A percentile compares a stretch with the other conserved stretches of the same genome.
phyloP scores from a whole-genome alignment of 2,888 invertebrate genomes.

The Hyposoter dolosus region DNA sequence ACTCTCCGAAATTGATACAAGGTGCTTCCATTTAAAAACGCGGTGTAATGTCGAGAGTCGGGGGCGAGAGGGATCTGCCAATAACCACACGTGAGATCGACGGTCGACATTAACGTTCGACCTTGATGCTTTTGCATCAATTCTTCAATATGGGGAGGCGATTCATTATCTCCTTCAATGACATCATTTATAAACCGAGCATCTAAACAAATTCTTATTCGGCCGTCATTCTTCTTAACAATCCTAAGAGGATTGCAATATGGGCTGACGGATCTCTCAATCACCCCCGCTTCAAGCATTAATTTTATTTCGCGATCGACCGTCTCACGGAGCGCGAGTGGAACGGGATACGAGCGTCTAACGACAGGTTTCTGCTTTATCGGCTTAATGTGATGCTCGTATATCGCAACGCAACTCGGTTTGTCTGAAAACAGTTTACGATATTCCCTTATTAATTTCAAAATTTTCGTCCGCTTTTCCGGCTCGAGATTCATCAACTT shows the following conservation, averaged over 20 bases:
- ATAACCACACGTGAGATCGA: constrained; percentile 60
- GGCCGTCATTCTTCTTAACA: constrained; percentile 75
- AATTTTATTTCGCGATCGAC: constrained; percentile 72
- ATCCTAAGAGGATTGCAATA: constrained; percentile 77
- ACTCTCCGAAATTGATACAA: constrained; percentile 68
- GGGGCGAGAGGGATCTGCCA: constrained; percentile 60
- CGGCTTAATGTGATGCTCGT: constrained; percentile 74
- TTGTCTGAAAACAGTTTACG: constrained; percentile 68
- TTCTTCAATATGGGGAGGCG: constrained; percentile 65
- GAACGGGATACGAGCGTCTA: constrained; percentile 75
- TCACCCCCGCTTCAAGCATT: constrained; percentile 74
- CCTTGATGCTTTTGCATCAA: constrained; percentile 70
- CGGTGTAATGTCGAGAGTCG: background rate
- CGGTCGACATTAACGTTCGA: constrained; percentile 23
- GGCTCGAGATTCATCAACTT: background rate
- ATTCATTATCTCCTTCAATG: constrained; percentile 74
- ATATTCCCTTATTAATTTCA: constrained; percentile 38
- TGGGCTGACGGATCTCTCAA: constrained; percentile 72
- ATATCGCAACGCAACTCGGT: constrained; percentile 71
- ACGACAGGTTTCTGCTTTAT: constrained; percentile 69
- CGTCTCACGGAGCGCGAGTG: constrained; percentile 72
- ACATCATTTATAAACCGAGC: constrained; percentile 74
- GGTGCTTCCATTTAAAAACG: background rate
- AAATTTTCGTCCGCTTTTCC: background rate
- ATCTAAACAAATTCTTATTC: constrained; percentile 74